Percentiles rank a stretch among this genome's conserved stretches.
Evolutionary conservation across 2,888 invertebrate genomes (phyloP).

Genomic region (Desoria tigrina): DNA sequence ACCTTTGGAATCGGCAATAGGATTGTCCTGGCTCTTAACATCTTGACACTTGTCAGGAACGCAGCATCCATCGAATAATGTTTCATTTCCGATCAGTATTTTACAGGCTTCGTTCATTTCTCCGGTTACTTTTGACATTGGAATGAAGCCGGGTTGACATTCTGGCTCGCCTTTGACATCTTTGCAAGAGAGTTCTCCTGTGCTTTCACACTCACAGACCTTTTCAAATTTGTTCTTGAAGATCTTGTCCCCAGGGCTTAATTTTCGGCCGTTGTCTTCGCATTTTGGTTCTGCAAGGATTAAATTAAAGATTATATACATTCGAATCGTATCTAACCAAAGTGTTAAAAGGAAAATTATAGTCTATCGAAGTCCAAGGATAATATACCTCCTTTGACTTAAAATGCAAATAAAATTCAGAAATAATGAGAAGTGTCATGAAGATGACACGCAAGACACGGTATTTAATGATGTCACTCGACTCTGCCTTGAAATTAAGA

Average conservation of each 20-base stretch:
- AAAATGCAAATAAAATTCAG: no score
- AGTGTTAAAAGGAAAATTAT: no score
- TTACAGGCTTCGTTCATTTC: constrained; percentile 51
- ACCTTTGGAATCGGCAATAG: constrained; percentile 36
- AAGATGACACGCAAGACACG: no score
- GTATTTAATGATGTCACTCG: no score
- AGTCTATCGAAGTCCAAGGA: no score
- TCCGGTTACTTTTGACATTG: constrained; percentile 47
- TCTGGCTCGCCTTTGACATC: constrained; percentile 26
- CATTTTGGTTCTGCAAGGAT: constrained; percentile 33
- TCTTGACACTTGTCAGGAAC: constrained; percentile 50
- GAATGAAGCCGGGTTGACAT: constrained; percentile 40
- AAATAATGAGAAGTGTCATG: no score
- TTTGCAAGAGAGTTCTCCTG: constrained; percentile 44
- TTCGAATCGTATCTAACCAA: not conserved
- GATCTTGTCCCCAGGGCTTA: constrained; percentile 42
- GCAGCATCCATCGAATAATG: constrained; percentile 51
- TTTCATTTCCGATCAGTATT: constrained; percentile 47
- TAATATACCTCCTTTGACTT: no score
- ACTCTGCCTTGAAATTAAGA: no score
- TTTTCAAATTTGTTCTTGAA: constrained; percentile 46
- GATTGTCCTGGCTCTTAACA: constrained; percentile 39
- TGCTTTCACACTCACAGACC: constrained; percentile 44
- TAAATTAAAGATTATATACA: not conserved
- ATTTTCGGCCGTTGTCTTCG: constrained; percentile 34